Percentiles rank a stretch among this genome's conserved stretches.
These are phyloP conservation scores for Semaprochilodus insignis DNA, from an alignment of 2,797 vertebrate genomes.

Conservation along the genomic window DNA sequence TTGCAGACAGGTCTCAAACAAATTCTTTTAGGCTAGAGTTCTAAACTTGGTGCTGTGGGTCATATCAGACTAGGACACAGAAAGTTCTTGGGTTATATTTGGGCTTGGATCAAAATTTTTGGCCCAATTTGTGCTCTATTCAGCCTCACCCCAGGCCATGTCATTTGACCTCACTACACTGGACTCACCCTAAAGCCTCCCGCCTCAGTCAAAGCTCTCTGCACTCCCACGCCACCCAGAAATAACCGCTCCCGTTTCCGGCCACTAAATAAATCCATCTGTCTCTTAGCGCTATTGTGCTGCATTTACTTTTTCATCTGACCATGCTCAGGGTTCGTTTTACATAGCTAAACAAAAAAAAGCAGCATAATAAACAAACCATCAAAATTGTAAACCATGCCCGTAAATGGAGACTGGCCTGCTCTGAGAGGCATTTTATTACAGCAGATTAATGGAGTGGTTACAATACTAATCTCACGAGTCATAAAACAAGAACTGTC, in stretches of 20 bases:
- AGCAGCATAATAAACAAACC: conserved; percentile 32
- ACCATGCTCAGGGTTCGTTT: conserved; percentile 15
- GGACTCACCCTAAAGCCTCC: neutral
- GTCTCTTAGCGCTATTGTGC: conserved; percentile 21
- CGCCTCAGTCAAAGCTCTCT: conserved; percentile 14
- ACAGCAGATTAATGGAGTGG: conserved; percentile 38
- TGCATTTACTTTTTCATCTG: conserved; percentile 1
- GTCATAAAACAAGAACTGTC: conserved; percentile 42
- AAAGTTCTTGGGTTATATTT: neutral
- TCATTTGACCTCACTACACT: conserved; percentile 64
- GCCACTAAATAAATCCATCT: conserved; percentile 34
- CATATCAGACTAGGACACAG: neutral
- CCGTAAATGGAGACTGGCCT: neutral
- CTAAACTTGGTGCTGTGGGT: neutral
- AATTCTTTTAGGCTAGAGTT: neutral
- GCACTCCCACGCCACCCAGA: conserved; percentile 21
- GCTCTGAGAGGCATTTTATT: neutral
- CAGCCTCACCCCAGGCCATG: conserved; percentile 49
- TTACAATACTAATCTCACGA: conserved; percentile 42
- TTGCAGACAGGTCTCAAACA: neutral
- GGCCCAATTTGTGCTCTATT: neutral
- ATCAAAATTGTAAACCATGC: neutral
- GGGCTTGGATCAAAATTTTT: neutral
- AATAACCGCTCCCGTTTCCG: conserved; percentile 11
- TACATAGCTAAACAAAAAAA: conserved; percentile 2